Evolutionary conservation across 2,888 invertebrate genomes (phyloP), one percentile per base, ranked within the genome.

Genomic region (Drosophila barbarae): DNA sequence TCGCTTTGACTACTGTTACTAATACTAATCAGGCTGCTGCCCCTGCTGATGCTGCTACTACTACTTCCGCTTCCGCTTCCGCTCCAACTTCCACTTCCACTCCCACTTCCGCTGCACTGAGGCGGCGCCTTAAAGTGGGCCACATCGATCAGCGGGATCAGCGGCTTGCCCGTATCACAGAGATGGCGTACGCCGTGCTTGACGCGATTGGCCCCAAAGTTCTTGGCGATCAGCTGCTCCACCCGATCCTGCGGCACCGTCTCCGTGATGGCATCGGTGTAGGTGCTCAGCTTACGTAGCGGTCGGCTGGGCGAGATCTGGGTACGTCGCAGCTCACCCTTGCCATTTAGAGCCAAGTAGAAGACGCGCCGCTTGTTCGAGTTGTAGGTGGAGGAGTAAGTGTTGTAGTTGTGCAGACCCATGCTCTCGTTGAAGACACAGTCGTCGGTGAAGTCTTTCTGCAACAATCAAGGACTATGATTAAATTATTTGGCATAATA

Each of bases 361-460:
- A 93, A 90, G 52, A 94, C 94, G 84, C 93, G 93, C 88, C 91
- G 91, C 81, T 92, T 92, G 90, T 94, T 92, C 68, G 93, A 93
- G 90, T 93, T 93, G 88, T 93, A 93, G 69, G 92, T 92, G 79
- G 94, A 94, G 85, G 95, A 94, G 90, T 96, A 96, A 63, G 94
- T 95, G 90, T 95, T 96, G 91, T 95, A 96, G 89, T 95, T 93
- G 90, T 95, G 94, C 89, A 93, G 93, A 90, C 94, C 95, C 90
- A 95, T 93, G 88, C 93, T 94, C 91, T 96, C 96, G 90, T 95
- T 94, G 92, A 96, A 95, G 89, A 95, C 92, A 91, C 96, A 96
- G 87, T 94, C 94, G 88, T 94, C 93, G 88, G 93, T 93, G 91
- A 94, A 95, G 90, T 94, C 93, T 91, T 93, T 94, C 95, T 96